Conservation (phyloP, 1,140 invertebrate genomes). For the Drosophila mayri region DNA sequence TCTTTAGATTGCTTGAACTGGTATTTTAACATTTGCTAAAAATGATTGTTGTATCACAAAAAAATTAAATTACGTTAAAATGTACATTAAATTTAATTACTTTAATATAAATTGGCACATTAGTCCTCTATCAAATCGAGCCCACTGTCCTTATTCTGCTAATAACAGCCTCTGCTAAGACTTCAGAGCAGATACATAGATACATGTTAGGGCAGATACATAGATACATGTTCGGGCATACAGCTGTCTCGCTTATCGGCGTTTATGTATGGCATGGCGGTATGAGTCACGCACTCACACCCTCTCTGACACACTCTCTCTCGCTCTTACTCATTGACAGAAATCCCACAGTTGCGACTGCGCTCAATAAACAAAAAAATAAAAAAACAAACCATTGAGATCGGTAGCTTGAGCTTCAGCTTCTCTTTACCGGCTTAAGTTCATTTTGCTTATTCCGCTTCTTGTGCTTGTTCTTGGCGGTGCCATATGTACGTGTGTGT, state of each 20-base stretch:
- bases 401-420: constrained; percentile 15
- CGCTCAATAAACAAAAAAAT: constrained; percentile 23
- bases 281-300: constrained; percentile 37
- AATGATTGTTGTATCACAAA: too few relatives aligned
- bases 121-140: neutral
- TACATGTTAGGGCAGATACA: too few relatives aligned
- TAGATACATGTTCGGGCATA: constrained; percentile 13
- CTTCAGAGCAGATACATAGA: neutral
- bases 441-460: constrained; percentile 15
- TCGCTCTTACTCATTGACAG: neutral
- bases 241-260: constrained; percentile 38
- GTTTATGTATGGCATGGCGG: constrained; percentile 30
- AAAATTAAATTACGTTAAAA: too few relatives aligned
- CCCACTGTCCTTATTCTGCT: constrained; percentile 8
- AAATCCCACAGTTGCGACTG: constrained; percentile 34
- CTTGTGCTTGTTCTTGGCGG: constrained; percentile 1
- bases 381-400: constrained; percentile 29
- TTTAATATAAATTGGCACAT: neutral
- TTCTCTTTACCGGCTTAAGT: constrained; percentile 31
- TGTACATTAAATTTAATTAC: too few relatives aligned
- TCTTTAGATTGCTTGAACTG: neutral
- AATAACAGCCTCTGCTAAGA: constrained; percentile 4
- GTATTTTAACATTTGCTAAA: neutral
- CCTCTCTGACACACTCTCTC: neutral
- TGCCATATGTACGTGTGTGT: constrained; percentile 37